Conservation (phyloP, 2,797 vertebrate species). For the Nannoperca australis region DNA sequence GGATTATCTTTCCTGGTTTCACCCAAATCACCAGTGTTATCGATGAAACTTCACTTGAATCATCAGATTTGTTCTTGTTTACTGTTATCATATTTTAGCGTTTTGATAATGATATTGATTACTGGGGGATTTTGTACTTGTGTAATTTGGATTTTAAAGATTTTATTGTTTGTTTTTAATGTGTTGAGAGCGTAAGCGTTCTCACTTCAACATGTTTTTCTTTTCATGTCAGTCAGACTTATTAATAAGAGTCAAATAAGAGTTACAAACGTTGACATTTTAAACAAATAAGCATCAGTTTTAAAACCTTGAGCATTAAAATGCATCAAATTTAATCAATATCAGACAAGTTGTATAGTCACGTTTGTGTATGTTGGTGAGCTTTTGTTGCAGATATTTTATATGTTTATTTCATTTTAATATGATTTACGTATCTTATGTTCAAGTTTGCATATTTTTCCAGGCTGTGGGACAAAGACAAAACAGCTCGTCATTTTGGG, state of each 20-base stretch:
- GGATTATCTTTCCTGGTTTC: not conserved
- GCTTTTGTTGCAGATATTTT: not conserved
- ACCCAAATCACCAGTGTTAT: not conserved
- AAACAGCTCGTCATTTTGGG: not conserved
- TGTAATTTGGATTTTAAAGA: not conserved
- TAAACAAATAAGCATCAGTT: not conserved
- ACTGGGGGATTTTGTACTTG: not conserved
- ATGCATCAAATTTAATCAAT: not conserved
- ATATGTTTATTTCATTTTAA: not conserved
- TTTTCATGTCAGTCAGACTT: not conserved
- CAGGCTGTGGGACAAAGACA: not conserved
- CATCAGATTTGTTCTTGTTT: not conserved
- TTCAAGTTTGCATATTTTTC: not conserved
- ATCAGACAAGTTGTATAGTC: not conserved
- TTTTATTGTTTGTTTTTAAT: not conserved
- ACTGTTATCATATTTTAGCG: not conserved
- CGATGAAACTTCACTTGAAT: not conserved
- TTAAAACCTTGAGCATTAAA: not conserved
- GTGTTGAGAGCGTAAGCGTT: not conserved
- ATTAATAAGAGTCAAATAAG: not conserved
- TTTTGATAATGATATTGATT: not conserved
- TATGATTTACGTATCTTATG: not conserved
- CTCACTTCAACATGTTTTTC: no score
- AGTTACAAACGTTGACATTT: not conserved
- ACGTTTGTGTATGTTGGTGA: not conserved